phyloP scores from a whole-genome alignment of 92 coral and sea anemone species.

The Zoanthus gigantus region DNA sequence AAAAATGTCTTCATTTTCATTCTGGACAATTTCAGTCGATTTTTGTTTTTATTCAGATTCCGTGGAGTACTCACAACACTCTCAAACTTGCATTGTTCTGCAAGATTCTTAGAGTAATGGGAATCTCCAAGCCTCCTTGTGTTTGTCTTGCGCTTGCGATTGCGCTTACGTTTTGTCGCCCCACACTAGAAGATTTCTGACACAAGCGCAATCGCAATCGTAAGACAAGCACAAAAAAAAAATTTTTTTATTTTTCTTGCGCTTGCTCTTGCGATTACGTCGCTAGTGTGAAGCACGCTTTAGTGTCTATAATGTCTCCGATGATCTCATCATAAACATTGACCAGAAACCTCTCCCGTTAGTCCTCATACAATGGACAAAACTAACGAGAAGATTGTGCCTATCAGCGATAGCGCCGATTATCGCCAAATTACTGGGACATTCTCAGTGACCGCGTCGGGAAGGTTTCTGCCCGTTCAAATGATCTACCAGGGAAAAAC shows the following conservation, averaged over 20 bases:
- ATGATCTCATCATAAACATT: slow-evolving; percentile 49
- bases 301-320: slow-evolving; percentile 50
- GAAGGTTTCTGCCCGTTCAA: slow-evolving; percentile 50
- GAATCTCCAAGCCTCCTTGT: slow-evolving; percentile 59
- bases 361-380: slow-evolving; percentile 53
- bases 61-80: slow-evolving; percentile 52
- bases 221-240: too few species aligned
- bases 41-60: slow-evolving; percentile 52
- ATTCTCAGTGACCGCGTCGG: slow-evolving; percentile 46
- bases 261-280: too few species aligned
- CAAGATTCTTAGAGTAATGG: slow-evolving; percentile 46
- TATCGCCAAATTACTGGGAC: slow-evolving; percentile 61
- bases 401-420: slow-evolving; percentile 45
- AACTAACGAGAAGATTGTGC: slow-evolving; percentile 40
- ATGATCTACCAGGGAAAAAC: slow-evolving; percentile 57
- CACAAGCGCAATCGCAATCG: too few species aligned
- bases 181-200: too few species aligned
- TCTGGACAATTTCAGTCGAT: slow-evolving; percentile 54
- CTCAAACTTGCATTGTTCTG: slow-evolving; percentile 41
- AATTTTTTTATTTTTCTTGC: too few species aligned
- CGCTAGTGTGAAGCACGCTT: slow-evolving; percentile 31
- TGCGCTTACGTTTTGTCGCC: too few species aligned
- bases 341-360: slow-evolving; percentile 57
- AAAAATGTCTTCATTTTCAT: slow-evolving; percentile 45
- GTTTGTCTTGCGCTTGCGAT: too few species aligned